A percentile compares a stretch with the other conserved stretches of the same genome.
phyloP scores from a whole-genome alignment of 1,140 invertebrate genomes.

The Aphelinus atriplicis region DNA sequence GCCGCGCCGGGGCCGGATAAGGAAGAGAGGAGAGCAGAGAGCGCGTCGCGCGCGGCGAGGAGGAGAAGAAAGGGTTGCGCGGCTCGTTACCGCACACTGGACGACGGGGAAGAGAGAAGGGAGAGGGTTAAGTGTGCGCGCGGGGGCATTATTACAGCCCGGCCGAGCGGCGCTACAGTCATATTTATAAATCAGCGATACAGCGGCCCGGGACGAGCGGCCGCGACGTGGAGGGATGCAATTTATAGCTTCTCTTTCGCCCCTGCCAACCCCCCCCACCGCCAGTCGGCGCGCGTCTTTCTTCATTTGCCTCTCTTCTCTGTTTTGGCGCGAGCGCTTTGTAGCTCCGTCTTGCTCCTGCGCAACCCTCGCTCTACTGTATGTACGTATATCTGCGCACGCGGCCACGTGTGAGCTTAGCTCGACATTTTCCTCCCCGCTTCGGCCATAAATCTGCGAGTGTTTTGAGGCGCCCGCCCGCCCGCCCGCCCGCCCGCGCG shows the following conservation, averaged over 20 bases:
- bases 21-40: not conserved
- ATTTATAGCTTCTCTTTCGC: constrained; percentile 67
- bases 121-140: constrained; percentile 6
- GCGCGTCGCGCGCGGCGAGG: not conserved
- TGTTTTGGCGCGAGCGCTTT: constrained; percentile 18
- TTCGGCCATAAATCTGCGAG: constrained; percentile 66
- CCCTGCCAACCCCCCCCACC: constrained; percentile 46
- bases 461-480: constrained; percentile 58
- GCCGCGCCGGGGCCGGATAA: not conserved
- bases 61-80: not conserved
- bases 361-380: constrained; percentile 41
- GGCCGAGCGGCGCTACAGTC: constrained; percentile 60
- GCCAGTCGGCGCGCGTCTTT: constrained; percentile 44
- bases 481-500: constrained; percentile 11
- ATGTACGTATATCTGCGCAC: constrained; percentile 49
- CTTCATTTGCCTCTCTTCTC: constrained; percentile 45
- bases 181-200: constrained; percentile 70
- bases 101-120: constrained; percentile 45
- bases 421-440: constrained; percentile 65
- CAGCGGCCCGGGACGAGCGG: constrained; percentile 56
- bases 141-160: constrained; percentile 62
- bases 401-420: constrained; percentile 65
- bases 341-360: constrained; percentile 29
- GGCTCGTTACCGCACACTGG: constrained; percentile 2
- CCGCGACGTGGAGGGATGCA: constrained; percentile 61